Conservation (phyloP, 2,113 vertebrate genomes). For the Pygoscelis adeliae region DNA sequence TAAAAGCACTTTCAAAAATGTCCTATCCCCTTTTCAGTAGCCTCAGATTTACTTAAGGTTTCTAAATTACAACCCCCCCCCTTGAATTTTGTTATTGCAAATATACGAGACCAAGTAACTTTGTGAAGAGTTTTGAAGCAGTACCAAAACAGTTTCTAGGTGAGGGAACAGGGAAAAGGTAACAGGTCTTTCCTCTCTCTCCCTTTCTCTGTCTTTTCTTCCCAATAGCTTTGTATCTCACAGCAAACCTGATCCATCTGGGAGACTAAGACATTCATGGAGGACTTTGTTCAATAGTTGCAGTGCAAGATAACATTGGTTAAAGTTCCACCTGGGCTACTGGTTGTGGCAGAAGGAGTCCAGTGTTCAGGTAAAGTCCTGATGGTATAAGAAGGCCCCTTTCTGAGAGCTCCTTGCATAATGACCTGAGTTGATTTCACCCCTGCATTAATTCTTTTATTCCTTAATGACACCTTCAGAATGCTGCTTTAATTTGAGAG, state of each 20-base stretch:
- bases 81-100: not conserved
- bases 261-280: not conserved
- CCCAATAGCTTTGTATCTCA: not conserved
- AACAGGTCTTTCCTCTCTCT: not conserved
- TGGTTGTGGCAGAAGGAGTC: not conserved
- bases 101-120: not conserved
- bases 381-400: not conserved
- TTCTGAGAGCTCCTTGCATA: not conserved
- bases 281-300: not conserved
- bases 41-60: not conserved
- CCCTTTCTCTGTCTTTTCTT: not conserved
- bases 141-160: not conserved
- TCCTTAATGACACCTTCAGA: not conserved
- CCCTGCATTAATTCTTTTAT: not conserved
- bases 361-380: not conserved
- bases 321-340: not conserved
- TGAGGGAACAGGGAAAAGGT: not conserved
- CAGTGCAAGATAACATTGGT: not conserved
- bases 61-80: rapidly evolving
- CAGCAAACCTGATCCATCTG: not conserved
- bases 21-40: not conserved
- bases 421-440: not conserved
- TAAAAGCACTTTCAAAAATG: not conserved
- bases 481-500: not conserved
- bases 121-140: not conserved